phyloP scores from a whole-genome alignment of 2,888 invertebrate species.

The Aporophyla nigra region DNA sequence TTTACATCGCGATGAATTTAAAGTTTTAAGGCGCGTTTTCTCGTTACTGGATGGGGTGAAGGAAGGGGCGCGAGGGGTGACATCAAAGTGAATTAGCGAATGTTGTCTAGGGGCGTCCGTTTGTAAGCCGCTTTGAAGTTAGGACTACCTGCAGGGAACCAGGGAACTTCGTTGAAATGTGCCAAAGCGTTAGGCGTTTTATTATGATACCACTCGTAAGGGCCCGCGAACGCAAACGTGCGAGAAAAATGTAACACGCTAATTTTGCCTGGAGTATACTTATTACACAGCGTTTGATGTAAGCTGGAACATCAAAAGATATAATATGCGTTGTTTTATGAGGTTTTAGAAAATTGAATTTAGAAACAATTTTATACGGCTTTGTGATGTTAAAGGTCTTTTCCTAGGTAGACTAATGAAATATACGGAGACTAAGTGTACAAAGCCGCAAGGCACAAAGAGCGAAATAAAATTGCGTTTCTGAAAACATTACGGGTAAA shows the following conservation, averaged over 20 bases:
- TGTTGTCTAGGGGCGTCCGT: conserved; percentile 90
- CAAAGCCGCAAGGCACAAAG: background rate
- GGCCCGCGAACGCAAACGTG: conserved; percentile 50
- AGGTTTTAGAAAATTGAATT: conserved; percentile 21
- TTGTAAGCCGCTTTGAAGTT: conserved; percentile 90
- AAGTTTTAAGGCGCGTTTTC: conserved; percentile 89
- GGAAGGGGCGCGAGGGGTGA: conserved; percentile 79
- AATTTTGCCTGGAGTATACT: conserved; percentile 58
- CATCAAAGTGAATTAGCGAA: conserved; percentile 91
- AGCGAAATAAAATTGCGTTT: background rate
- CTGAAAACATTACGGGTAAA: background rate
- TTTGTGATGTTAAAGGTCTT: background rate
- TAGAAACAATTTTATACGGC: background rate
- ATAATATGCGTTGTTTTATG: conserved; percentile 40
- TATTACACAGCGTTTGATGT: conserved; percentile 61
- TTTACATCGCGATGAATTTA: conserved; percentile 83
- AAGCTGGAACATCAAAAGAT: conserved; percentile 52
- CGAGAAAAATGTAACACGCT: conserved; percentile 64
- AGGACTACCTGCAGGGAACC: conserved; percentile 83
- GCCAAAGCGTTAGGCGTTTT: conserved; percentile 81
- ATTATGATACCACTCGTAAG: conserved; percentile 78
- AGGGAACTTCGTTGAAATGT: conserved; percentile 77
- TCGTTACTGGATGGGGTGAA: conserved; percentile 79
- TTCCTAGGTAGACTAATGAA: background rate
- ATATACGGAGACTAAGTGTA: background rate